Conservation (phyloP, 2,888 invertebrate genomes). For the Oasisia sp. region DNA sequence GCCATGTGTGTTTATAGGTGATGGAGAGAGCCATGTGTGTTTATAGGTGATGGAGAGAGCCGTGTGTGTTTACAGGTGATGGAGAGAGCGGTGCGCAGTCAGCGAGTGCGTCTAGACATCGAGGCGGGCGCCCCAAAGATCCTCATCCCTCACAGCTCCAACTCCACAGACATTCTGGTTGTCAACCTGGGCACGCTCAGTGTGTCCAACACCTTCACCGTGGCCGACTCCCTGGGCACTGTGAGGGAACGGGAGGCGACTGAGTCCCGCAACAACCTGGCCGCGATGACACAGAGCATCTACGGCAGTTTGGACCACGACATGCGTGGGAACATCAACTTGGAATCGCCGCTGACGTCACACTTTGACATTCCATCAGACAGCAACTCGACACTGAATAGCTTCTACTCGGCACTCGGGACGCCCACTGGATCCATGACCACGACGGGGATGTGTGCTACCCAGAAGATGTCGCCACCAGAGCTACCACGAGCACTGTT, state of each 20-base stretch:
- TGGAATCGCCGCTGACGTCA: background rate
- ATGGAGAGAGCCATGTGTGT: no score
- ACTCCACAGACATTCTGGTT: slow-evolving; percentile 80
- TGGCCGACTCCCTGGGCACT: slow-evolving; percentile 58
- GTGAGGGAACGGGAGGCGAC: slow-evolving; percentile 29
- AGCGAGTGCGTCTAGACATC: slow-evolving; percentile 73
- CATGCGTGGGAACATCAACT: slow-evolving; percentile 41
- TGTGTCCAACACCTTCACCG: slow-evolving; percentile 80
- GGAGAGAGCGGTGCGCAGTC: slow-evolving; percentile 61
- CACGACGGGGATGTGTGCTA: slow-evolving; percentile 14
- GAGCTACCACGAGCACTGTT: background rate
- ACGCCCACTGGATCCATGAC: background rate
- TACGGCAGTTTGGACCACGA: slow-evolving; percentile 60
- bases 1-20: no score
- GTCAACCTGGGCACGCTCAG: slow-evolving; percentile 80
- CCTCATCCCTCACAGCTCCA: slow-evolving; percentile 85
- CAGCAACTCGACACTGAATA: slow-evolving; percentile 23
- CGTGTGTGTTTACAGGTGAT: slow-evolving; percentile 51
- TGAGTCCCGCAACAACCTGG: background rate
- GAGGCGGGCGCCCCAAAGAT: slow-evolving; percentile 84
- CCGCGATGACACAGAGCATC: slow-evolving; percentile 56
- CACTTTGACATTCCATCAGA: background rate
- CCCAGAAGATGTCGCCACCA: background rate
- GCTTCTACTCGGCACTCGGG: slow-evolving; percentile 28
- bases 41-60: slow-evolving; percentile 59